Evolutionary conservation across 2,888 invertebrate species (phyloP).

Genomic region (Coelopa pilipes): DNA sequence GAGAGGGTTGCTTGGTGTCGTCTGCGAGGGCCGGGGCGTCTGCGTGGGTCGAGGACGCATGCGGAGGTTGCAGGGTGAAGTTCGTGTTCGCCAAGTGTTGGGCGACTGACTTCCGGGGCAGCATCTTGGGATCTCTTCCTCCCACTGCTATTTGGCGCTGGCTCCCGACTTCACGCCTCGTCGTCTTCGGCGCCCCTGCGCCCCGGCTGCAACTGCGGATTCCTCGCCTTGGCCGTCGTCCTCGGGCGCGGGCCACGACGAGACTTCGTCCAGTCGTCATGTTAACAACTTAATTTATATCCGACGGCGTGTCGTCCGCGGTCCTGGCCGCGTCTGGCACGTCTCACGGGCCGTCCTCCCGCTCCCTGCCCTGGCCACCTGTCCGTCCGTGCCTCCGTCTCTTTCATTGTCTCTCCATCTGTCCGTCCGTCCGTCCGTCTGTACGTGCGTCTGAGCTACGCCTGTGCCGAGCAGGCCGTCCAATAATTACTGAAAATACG

Average conservation of each 20-base stretch:
- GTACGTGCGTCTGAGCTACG: constrained; percentile 4
- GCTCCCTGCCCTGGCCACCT: not conserved
- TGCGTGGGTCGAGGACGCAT: too few relatives aligned
- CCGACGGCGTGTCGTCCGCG: constrained; percentile 50
- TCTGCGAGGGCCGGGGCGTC: not conserved
- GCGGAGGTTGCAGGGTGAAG: too few relatives aligned
- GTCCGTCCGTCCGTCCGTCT: constrained; percentile 32
- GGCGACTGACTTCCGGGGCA: too few relatives aligned
- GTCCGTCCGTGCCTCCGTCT: constrained; percentile 34
- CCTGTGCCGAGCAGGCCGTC: constrained; percentile 43
- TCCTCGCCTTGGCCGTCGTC: too few relatives aligned
- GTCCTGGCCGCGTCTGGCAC: constrained; percentile 17
- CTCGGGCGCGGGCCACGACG: not conserved
- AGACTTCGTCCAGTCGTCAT: constrained; percentile 62
- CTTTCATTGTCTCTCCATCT: constrained; percentile 26
- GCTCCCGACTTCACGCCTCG: too few relatives aligned
- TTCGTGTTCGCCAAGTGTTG: too few relatives aligned
- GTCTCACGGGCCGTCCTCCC: constrained; percentile 3
- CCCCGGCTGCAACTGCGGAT: too few relatives aligned
- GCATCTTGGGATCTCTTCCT: too few relatives aligned
- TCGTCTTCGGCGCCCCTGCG: too few relatives aligned
- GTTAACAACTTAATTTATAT: constrained; percentile 66
- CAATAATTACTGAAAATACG: constrained; percentile 47
- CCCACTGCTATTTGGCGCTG: too few relatives aligned
- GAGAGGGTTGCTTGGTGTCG: not conserved